phyloP scores from a whole-genome alignment of 1,140 invertebrate genomes.

The Sogatella furcifera region DNA sequence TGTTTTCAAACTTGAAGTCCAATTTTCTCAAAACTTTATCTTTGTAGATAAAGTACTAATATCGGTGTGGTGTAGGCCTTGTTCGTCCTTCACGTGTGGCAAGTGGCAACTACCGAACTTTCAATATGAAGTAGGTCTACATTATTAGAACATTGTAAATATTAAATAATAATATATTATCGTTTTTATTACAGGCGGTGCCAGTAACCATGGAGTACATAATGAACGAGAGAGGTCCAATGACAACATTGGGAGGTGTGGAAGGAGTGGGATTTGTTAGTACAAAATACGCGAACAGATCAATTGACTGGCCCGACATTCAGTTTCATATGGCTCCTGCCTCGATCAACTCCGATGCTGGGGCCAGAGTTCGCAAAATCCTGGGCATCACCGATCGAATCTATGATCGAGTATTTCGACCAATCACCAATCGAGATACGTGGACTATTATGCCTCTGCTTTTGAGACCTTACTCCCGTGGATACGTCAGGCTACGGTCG shows the following conservation, averaged over 20 bases:
- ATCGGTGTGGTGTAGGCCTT: no score
- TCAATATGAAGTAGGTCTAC: background rate
- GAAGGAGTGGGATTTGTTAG: conserved; percentile 78
- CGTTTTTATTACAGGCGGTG: conserved; percentile 48
- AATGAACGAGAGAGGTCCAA: conserved; percentile 60
- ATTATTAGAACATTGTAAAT: background rate
- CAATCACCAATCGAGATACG: conserved; percentile 61
- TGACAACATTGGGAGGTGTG: conserved; percentile 73
- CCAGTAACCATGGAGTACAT: conserved; percentile 70
- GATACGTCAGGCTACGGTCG: conserved; percentile 54
- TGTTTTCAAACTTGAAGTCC: no score
- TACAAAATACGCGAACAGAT: conserved; percentile 63
- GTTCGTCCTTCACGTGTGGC: no score
- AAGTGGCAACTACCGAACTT: no score
- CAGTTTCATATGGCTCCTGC: conserved; percentile 82
- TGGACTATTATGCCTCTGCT: conserved; percentile 77
- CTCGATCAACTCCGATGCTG: conserved; percentile 67
- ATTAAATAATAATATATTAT: background rate
- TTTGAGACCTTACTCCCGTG: conserved; percentile 66
- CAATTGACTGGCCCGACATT: conserved; percentile 65
- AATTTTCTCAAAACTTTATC: no score
- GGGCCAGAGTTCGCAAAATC: conserved; percentile 59
- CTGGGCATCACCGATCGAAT: conserved; percentile 72
- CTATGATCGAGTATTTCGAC: conserved; percentile 64
- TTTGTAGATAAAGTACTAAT: no score